phyloP scores from a whole-genome alignment of 2,113 vertebrate species.

The Pterophyllum scalare region DNA sequence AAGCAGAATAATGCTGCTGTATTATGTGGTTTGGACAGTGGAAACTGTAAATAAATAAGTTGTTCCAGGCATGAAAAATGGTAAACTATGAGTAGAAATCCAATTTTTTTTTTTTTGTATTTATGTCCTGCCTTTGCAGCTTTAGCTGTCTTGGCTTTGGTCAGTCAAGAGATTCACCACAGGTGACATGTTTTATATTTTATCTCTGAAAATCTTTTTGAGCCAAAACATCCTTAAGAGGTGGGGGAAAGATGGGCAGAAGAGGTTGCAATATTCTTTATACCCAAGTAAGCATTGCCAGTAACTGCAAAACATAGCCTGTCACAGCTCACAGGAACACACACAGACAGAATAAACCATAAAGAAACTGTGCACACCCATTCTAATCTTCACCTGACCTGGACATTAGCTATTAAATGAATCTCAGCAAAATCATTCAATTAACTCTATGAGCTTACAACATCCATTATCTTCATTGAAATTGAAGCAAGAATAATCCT shows the following conservation, averaged over 20 bases:
- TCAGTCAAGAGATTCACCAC: not conserved
- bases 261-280: slow-evolving; percentile 38
- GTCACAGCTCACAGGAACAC: slow-evolving; percentile 31
- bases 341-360: not conserved
- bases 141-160: not conserved
- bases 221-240: slow-evolving; percentile 5
- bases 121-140: not conserved
- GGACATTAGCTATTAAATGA: slow-evolving; percentile 23
- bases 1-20: not conserved
- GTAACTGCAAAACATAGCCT: slow-evolving; percentile 33
- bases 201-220: not conserved
- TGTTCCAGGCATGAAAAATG: too few species aligned
- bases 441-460: slow-evolving; percentile 23
- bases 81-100: not conserved
- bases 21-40: not conserved
- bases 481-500: slow-evolving; percentile 24
- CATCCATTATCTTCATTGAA: slow-evolving; percentile 45
- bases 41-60: not conserved
- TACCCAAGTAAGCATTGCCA: slow-evolving; percentile 27
- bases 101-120: not conserved
- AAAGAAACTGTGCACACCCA: not conserved
- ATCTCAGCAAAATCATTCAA: slow-evolving; percentile 32
- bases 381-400: not conserved
- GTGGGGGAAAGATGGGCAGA: not conserved
- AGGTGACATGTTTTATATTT: slow-evolving; percentile 15